phyloP scores from a whole-genome alignment of 2,797 vertebrate genomes.

The Okamejei kenojei region DNA sequence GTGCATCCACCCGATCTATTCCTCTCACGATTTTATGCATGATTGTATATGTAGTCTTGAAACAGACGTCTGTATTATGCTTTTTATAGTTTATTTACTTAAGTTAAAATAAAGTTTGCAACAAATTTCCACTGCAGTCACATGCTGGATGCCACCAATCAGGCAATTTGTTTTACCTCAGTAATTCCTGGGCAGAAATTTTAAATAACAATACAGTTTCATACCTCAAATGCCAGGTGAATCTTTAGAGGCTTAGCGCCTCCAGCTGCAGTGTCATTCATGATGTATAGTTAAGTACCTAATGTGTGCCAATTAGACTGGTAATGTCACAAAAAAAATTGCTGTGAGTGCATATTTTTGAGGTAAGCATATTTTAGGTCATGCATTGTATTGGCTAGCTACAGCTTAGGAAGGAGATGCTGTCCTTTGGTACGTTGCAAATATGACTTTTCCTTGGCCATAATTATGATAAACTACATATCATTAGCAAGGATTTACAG shows the following conservation, averaged over 20 bases:
- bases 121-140: neutral
- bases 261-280: slow-evolving; percentile 27
- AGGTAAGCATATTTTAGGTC: slow-evolving; percentile 12
- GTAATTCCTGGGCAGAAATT: slow-evolving; percentile 20
- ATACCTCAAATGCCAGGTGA: neutral
- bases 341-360: neutral
- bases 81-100: neutral
- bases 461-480: neutral
- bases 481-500: neutral
- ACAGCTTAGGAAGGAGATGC: slow-evolving; percentile 6
- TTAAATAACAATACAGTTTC: slow-evolving; percentile 2
- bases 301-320: slow-evolving; percentile 26
- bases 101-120: neutral
- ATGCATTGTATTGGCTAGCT: neutral
- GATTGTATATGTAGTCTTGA: neutral
- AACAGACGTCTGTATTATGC: neutral
- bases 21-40: no score
- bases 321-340: slow-evolving; percentile 1
- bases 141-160: neutral
- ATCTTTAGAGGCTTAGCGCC: slow-evolving; percentile 8
- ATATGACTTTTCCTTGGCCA: neutral
- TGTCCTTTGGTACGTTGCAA: neutral
- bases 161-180: slow-evolving; percentile 29
- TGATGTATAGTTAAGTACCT: slow-evolving; percentile 26
- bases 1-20: no score